Base-by-base conservation (phyloP, 2,888 invertebrate species). In the Deroplatys truncata region DNA sequence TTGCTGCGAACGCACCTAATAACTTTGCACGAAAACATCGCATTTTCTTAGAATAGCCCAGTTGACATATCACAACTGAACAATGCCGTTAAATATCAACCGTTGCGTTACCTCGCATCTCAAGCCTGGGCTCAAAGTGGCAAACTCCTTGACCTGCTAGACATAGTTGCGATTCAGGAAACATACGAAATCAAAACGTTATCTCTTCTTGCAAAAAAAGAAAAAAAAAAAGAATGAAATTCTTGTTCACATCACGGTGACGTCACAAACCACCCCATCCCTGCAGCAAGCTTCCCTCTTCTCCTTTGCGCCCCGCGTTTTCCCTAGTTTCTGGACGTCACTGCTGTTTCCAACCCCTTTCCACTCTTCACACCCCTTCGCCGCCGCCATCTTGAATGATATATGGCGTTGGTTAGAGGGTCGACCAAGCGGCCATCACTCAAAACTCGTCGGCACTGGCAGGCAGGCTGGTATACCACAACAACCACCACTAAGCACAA, bases 391-490 rank as follows among this genome's bases (percentile, higher is more conserved):
- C 93, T 93, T 94, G 94, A 94, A 94, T 94, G 94, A 94, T 94
- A 94, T 94, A 94, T 94, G 94, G 94, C 94, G 94, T 93, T 94
- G 94, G 94, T 94, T 94, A 94, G 94, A 93, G 94, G 94, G 94
- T 94, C 94, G 94, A 93, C 94, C 93, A 93, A 93, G 94, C 94
- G 94, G 94, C 94, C 94, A 94, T 94, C 94, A 94, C 94, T 94
- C 94, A 94, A 94, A 89, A 88, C 90, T 83, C 90, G 49, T 88
- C 49, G 83, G 88, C 86, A 43, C 83, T 83, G 90, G 87, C 72
- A 43, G 82, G 72, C 82, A 82, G 86, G 49, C 85, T 29, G 89
- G 28, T 72, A 28, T 28, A 72, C 28, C 86, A 15, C 43, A 82
- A 43, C 87, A 87, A 87, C 87, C 87, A 43, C 87, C 82, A 87